A percentile compares a stretch with the other conserved stretches of the same genome.
These are phyloP conservation scores for Scortum barcoo DNA, from an alignment of 2,113 vertebrate genomes.

Conservation along the genomic window DNA sequence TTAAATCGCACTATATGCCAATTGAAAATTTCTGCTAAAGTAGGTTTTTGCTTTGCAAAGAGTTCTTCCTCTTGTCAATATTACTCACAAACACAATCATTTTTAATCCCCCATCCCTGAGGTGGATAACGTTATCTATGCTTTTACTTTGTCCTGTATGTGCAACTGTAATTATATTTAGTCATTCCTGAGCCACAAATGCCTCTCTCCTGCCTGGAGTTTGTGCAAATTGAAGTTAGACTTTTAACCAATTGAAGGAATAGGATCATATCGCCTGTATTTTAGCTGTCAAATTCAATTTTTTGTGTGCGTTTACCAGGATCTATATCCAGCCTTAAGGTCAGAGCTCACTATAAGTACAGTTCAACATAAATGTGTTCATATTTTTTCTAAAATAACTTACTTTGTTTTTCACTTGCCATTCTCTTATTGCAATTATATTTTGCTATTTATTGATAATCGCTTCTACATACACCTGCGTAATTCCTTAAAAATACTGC, in stretches of 20 bases:
- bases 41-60: background rate
- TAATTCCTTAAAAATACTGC: background rate
- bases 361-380: background rate
- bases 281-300: background rate
- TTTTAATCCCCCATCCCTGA: background rate
- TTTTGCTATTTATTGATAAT: background rate
- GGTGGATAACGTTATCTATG: background rate
- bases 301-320: background rate
- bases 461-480: background rate
- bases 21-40: background rate
- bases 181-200: background rate
- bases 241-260: background rate
- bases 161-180: background rate
- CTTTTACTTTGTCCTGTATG: conserved; percentile 6
- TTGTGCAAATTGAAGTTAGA: background rate
- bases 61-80: background rate
- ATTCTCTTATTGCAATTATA: background rate
- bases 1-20: background rate
- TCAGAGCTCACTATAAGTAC: background rate
- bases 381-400: background rate
- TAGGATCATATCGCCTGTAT: background rate
- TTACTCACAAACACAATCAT: background rate
- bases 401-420: background rate
- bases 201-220: background rate
- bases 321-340: background rate